Percentiles rank a stretch among this genome's conserved stretches.
Evolutionary conservation across 2,797 vertebrate genomes (phyloP).

Genomic region (Lacerta agilis): DNA sequence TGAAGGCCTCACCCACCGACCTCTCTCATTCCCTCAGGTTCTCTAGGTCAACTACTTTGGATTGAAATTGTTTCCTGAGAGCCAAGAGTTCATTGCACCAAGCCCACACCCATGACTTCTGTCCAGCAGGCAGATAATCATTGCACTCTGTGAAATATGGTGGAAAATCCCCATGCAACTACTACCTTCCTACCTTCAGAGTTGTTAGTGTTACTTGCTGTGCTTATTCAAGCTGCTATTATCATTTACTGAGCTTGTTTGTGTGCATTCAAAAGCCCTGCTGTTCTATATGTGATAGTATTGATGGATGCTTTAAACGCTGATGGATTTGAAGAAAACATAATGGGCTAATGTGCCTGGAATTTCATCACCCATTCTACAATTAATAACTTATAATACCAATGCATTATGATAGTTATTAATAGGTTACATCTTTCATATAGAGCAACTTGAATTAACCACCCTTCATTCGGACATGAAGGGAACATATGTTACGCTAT

Average conservation of each 20-base stretch:
- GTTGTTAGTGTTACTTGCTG: not conserved
- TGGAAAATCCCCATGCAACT: too few species aligned
- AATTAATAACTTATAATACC: not conserved
- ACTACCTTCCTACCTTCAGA: not conserved
- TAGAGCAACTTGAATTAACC: conserved; percentile 33
- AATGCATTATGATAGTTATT: conserved; percentile 35
- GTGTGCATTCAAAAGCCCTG: conserved; percentile 2
- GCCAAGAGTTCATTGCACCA: too few species aligned
- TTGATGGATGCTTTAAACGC: not conserved
- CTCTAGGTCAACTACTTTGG: too few species aligned
- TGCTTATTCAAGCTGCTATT: too few species aligned
- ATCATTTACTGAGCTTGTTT: not conserved
- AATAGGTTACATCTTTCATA: conserved; percentile 44
- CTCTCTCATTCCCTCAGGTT: too few species aligned
- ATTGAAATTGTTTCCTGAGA: too few species aligned
- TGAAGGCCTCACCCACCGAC: too few species aligned
- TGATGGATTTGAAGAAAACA: not conserved
- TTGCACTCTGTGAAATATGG: too few species aligned
- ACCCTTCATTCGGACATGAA: conserved; percentile 27
- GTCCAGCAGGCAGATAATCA: too few species aligned
- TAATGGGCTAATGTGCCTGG: conserved; percentile 20
- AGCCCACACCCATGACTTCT: too few species aligned
- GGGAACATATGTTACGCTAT: conserved; percentile 27
- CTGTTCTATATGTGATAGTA: not conserved
- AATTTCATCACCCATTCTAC: conserved; percentile 25